Conservation (phyloP, 2,888 invertebrate species). For the Lymantria dispar region DNA sequence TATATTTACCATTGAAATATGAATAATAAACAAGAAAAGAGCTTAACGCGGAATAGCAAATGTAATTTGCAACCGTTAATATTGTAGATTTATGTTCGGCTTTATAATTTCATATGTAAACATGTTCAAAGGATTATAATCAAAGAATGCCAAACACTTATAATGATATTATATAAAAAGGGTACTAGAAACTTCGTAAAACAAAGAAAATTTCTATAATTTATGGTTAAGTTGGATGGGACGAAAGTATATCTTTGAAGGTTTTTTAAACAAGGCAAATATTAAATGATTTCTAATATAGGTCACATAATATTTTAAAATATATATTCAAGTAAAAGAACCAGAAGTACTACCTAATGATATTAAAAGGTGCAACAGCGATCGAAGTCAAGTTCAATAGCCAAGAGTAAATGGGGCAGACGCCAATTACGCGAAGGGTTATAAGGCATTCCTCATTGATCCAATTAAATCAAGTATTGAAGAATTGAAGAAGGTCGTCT, state of each 20-base stretch:
- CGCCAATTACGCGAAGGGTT: constrained; percentile 15
- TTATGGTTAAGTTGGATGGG: constrained; percentile 19
- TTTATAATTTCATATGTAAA: constrained; percentile 14
- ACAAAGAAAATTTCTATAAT: constrained; percentile 22
- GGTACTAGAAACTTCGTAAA: constrained; percentile 7
- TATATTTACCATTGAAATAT: constrained; percentile 73
- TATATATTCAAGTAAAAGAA: constrained; percentile 23
- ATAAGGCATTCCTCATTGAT: constrained; percentile 10
- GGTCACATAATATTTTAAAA: constrained; percentile 23
- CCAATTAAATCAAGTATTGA: constrained; percentile 4
- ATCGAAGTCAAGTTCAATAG: constrained; percentile 28
- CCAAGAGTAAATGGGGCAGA: constrained; percentile 35
- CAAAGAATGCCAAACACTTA: constrained; percentile 26
- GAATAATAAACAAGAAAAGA: constrained; percentile 73
- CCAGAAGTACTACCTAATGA: constrained; percentile 19
- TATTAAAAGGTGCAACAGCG: constrained; percentile 32
- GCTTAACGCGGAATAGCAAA: constrained; percentile 53
- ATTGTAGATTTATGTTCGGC: constrained; percentile 33
- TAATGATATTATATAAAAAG: background rate
- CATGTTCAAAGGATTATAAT: constrained; percentile 14
- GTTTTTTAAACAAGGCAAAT: constrained; percentile 2
- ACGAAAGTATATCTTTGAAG: constrained; percentile 26
- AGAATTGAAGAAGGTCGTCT: constrained; percentile 14
- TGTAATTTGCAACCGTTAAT: constrained; percentile 42
- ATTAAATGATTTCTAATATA: constrained; percentile 9